phyloP scores from a whole-genome alignment of 1,140 invertebrate genomes.

The Heliothis subflexa region DNA sequence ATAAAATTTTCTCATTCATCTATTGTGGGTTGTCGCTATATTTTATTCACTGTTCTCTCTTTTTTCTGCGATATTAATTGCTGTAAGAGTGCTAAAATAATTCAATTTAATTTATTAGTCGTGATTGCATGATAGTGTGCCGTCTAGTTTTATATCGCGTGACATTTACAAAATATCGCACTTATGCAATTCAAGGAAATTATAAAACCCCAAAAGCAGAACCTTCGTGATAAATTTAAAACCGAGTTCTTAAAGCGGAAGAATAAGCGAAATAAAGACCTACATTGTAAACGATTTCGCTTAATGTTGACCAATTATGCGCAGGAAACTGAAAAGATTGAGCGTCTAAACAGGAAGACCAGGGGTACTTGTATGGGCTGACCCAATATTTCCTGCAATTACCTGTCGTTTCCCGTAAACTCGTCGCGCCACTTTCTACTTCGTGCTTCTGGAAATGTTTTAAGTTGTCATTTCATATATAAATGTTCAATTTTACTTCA shows the following conservation, averaged over 20 bases:
- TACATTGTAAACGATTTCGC: slow-evolving; percentile 38
- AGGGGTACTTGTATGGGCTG: slow-evolving; percentile 43
- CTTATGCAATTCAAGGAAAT: slow-evolving; percentile 16
- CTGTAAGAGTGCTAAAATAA: background rate
- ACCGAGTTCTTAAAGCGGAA: slow-evolving; percentile 8
- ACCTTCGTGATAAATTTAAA: background rate
- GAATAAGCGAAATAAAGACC: background rate
- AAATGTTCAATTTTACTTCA: slow-evolving; percentile 25
- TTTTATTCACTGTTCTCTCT: background rate
- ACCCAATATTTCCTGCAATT: slow-evolving; percentile 59
- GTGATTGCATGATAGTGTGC: background rate
- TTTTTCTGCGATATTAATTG: background rate
- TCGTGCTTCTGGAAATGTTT: slow-evolving; percentile 48
- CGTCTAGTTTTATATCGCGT: background rate
- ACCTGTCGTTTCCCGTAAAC: slow-evolving; percentile 47
- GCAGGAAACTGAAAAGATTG: slow-evolving; percentile 44
- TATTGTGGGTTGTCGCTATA: background rate
- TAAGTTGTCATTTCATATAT: slow-evolving; percentile 14
- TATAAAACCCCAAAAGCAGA: slow-evolving; percentile 12
- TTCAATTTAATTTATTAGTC: background rate
- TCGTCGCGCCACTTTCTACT: slow-evolving; percentile 57
- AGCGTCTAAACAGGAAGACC: slow-evolving; percentile 44
- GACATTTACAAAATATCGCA: slow-evolving; percentile 21
- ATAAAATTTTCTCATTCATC: background rate
- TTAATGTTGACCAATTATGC: slow-evolving; percentile 35